These are phyloP conservation scores for Chloroclystis v-ata DNA, from an alignment of 2,888 invertebrate genomes.

Conservation along the genomic window DNA sequence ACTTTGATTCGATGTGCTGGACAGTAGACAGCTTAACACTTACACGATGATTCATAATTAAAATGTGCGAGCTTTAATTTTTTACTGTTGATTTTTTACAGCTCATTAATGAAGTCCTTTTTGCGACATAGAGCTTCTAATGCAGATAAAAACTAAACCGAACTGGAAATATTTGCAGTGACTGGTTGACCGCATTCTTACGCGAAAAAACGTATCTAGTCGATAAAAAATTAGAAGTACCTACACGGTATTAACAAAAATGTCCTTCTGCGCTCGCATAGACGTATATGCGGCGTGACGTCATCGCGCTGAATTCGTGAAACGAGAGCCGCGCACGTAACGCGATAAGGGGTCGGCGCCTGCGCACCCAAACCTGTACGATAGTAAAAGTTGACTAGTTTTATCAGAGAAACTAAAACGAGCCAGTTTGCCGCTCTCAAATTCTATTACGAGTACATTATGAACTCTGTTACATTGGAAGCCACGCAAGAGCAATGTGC, in stretches of 20 bases:
- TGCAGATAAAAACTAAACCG: conserved; percentile 12
- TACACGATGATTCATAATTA: too few species aligned
- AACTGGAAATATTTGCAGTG: background rate
- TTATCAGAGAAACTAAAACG: conserved; percentile 9
- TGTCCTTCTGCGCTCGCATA: too few species aligned
- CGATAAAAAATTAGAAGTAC: background rate
- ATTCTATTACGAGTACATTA: too few species aligned
- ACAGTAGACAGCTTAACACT: too few species aligned
- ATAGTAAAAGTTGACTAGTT: conserved; percentile 13
- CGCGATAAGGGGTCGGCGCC: too few species aligned
- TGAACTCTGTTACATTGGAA: too few species aligned
- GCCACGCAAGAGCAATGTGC: too few species aligned
- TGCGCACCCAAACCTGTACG: conserved; percentile 8
- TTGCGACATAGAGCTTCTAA: conserved; percentile 11
- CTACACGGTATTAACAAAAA: conserved; percentile 1
- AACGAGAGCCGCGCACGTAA: too few species aligned
- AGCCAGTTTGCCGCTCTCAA: conserved; percentile 6
- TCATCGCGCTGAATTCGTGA: too few species aligned
- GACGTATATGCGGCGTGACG: too few species aligned
- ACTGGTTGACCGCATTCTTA: conserved; percentile 17
- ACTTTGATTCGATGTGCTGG: too few species aligned
- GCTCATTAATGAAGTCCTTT: conserved; percentile 14
- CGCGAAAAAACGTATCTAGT: conserved; percentile 15
- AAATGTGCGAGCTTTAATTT: conserved; percentile 2
- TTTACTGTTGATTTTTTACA: background rate